Conservation (phyloP, 2,797 vertebrate species). For the Chelonia mydas region DNA sequence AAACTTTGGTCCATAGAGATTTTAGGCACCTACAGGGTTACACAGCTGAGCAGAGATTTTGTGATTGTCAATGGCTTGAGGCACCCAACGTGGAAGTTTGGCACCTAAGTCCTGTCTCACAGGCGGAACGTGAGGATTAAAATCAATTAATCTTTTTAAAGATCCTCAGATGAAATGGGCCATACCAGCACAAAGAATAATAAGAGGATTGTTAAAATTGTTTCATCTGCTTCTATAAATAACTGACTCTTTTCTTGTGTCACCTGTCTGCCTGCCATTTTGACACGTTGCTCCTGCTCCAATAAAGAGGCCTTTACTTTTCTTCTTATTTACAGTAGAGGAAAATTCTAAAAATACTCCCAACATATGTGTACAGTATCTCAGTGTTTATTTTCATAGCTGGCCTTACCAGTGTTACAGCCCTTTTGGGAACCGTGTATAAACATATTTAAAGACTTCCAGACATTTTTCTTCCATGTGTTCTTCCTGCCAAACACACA, state of each 20-base stretch:
- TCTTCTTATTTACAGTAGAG: constrained; percentile 23
- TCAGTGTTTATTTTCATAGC: constrained; percentile 43
- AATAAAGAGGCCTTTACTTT: not conserved
- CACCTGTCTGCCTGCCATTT: not conserved
- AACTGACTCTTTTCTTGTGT: not conserved
- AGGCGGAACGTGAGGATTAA: not conserved
- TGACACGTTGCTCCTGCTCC: not conserved
- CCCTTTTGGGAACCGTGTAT: not conserved
- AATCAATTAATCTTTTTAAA: not conserved
- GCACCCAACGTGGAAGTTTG: not conserved
- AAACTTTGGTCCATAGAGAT: not conserved
- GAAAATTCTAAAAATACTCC: constrained; percentile 24
- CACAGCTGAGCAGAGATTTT: not conserved
- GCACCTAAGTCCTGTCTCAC: not conserved
- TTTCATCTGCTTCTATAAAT: not conserved
- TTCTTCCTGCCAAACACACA: constrained; percentile 15
- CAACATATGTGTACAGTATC: not conserved
- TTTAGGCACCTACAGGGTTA: not conserved
- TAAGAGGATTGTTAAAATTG: not conserved
- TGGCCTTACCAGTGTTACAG: constrained; percentile 9
- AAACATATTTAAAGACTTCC: constrained; percentile 12
- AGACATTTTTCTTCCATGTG: constrained; percentile 7
- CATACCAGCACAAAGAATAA: not conserved
- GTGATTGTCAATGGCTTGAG: not conserved
- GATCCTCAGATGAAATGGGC: not conserved